These are phyloP conservation scores for Aselliscus stoliczkanus DNA, from an alignment of 2,797 vertebrate genomes.

Conservation along the genomic window DNA sequence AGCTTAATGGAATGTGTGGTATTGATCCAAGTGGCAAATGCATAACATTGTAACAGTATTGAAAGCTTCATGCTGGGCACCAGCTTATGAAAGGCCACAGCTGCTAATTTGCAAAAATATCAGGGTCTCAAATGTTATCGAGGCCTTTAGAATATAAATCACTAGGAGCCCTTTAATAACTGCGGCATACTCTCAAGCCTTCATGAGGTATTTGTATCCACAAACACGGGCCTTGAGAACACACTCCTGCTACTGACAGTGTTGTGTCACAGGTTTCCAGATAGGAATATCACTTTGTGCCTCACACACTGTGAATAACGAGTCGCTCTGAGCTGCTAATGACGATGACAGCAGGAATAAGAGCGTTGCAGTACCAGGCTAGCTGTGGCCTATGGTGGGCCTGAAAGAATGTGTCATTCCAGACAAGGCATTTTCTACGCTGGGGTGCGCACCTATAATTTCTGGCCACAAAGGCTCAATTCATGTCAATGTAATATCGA, in stretches of 20 bases:
- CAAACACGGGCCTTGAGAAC: background rate
- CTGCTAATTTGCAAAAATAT: constrained; percentile 44
- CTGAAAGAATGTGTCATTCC: constrained; percentile 9
- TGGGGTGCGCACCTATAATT: background rate
- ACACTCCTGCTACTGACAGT: background rate
- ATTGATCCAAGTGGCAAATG: constrained; percentile 32
- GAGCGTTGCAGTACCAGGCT: background rate
- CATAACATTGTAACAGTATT: background rate
- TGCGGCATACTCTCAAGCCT: background rate
- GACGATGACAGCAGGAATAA: background rate
- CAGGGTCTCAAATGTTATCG: background rate
- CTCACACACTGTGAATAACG: background rate
- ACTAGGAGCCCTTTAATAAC: background rate
- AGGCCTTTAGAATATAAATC: background rate
- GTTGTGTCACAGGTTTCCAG: background rate
- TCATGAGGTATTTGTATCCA: background rate
- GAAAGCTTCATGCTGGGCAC: background rate
- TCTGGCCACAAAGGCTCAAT: background rate
- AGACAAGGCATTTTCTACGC: background rate
- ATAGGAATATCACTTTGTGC: background rate
- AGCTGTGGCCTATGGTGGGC: background rate
- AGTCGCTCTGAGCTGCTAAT: constrained; percentile 28
- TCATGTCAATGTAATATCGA: background rate
- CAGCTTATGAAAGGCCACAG: constrained; percentile 17
- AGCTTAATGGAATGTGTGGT: background rate